Evolutionary conservation across 2,888 invertebrate species (phyloP), one percentile per base, ranked within the genome.

Genomic region (Mantis religiosa): DNA sequence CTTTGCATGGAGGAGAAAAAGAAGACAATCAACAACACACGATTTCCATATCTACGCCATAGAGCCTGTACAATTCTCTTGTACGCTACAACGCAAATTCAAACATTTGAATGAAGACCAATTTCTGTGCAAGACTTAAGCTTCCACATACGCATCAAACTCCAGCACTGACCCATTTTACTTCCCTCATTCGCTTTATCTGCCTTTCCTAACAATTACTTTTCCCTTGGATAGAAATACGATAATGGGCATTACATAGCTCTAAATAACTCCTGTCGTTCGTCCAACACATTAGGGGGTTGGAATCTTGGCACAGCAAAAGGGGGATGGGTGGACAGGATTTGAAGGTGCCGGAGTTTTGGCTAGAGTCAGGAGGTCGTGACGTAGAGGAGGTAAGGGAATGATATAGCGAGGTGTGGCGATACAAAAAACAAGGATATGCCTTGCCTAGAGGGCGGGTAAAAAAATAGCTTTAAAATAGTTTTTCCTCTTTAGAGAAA

Each of bases 161-260:
- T 71, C 54, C 54, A 85, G 85, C 14, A 27, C 27, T 85, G 85
- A 54, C 85, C 54, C 54, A 47, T 30, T 85, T 54, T 47, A 47
- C 47, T 47, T 41, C 34, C 85, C 27, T 54, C 54, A 6, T 1
- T 71, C 54, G 54, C 54, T 71, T 71, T 71, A 71, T 71, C 54
- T 71, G 54, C 54, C 54, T 71, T 71, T 71, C 20, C 54, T 71
- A 71, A 71, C 54, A 71, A 71, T 30, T 83, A 83, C 83, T 83
- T 83, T 30, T 83, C 83, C 83, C 28, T 83, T 30, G n/a, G 87
- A 83, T 83, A 87, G 83, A 87, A 87, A 83, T 87, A 83, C 87
- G 87, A 83, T 83, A 87, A 87, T 87, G 83, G 83, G 87, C 82
- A 83, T 82, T 27, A 87, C 28, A 87, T 28, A 83, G 83, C 28